Conservation (phyloP, 2,888 invertebrate species). For the Trilocha varians region DNA sequence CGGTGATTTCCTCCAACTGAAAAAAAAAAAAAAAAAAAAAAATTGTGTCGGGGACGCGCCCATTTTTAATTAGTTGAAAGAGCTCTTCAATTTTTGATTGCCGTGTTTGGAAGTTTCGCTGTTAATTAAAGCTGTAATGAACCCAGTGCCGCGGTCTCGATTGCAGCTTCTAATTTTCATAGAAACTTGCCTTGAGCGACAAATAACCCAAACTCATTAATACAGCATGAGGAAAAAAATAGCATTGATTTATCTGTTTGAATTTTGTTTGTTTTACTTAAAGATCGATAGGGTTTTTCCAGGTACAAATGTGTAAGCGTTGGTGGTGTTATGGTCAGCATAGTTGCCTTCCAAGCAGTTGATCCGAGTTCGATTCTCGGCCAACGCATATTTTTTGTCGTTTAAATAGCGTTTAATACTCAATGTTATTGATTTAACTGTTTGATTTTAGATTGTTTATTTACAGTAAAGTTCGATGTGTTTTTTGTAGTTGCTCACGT, state of each 20-base stretch:
- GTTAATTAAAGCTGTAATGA: conserved; percentile 42
- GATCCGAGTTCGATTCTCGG: conserved; percentile 76
- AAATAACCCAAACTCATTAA: neutral
- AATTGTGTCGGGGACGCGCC: conserved; percentile 60
- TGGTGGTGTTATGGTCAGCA: conserved; percentile 76
- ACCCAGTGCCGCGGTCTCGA: conserved; percentile 22
- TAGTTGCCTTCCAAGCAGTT: conserved; percentile 76
- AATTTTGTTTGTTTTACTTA: too few relatives aligned
- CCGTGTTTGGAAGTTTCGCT: conserved; percentile 49
- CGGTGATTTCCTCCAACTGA: too few relatives aligned
- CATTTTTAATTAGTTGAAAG: conserved; percentile 69
- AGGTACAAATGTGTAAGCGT: conserved; percentile 29
- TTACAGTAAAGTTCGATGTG: too few relatives aligned
- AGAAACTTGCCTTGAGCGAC: neutral
- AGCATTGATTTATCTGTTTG: too few relatives aligned
- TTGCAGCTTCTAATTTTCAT: conserved; percentile 30
- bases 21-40: too few relatives aligned
- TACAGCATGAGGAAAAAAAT: neutral
- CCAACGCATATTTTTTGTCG: conserved; percentile 62
- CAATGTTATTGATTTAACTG: too few relatives aligned
- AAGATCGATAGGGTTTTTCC: too few relatives aligned
- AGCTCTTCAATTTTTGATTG: conserved; percentile 62
- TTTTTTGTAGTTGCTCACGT: neutral
- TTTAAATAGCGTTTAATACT: too few relatives aligned
- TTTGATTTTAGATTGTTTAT: too few relatives aligned